Conservation (phyloP, 2,113 vertebrate genomes). For the Archilochus colubris region DNA sequence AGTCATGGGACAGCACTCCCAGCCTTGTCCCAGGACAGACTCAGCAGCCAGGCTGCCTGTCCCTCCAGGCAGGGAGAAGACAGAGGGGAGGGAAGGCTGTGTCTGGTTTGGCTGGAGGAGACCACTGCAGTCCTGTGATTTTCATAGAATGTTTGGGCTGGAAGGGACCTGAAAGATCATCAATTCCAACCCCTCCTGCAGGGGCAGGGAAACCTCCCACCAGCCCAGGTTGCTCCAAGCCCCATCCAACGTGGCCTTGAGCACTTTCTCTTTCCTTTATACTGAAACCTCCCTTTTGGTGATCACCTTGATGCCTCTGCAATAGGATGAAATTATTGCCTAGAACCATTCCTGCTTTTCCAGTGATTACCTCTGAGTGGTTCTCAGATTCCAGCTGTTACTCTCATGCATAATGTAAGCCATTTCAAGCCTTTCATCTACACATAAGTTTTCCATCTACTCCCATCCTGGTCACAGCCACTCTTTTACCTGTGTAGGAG, state of each 20-base stretch:
- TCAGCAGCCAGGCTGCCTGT: neutral
- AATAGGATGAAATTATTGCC: neutral
- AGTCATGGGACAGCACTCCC: neutral
- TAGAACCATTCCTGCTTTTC: slow-evolving; percentile 39
- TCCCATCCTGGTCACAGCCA: slow-evolving; percentile 21
- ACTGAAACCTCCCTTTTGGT: neutral
- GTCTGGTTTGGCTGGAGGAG: neutral
- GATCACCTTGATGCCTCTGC: neutral
- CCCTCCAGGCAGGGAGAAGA: neutral
- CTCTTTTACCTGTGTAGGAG: neutral
- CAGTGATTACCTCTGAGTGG: slow-evolving; percentile 58
- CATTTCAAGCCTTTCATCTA: slow-evolving; percentile 65
- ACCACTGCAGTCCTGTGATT: neutral
- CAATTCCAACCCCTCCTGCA: too few relatives aligned
- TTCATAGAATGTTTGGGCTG: too few relatives aligned
- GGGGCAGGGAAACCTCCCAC: too few relatives aligned
- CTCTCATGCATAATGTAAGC: slow-evolving; percentile 73
- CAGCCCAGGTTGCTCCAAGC: too few relatives aligned
- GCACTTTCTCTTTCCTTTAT: neutral
- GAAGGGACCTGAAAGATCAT: too few relatives aligned
- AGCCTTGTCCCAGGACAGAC: neutral
- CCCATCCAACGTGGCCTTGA: too few relatives aligned
- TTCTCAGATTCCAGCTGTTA: slow-evolving; percentile 65
- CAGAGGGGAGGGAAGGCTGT: neutral
- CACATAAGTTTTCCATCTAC: slow-evolving; percentile 56